Base-by-base conservation (phyloP, 2,888 invertebrate genomes). In the Agriotes lineatus region DNA sequence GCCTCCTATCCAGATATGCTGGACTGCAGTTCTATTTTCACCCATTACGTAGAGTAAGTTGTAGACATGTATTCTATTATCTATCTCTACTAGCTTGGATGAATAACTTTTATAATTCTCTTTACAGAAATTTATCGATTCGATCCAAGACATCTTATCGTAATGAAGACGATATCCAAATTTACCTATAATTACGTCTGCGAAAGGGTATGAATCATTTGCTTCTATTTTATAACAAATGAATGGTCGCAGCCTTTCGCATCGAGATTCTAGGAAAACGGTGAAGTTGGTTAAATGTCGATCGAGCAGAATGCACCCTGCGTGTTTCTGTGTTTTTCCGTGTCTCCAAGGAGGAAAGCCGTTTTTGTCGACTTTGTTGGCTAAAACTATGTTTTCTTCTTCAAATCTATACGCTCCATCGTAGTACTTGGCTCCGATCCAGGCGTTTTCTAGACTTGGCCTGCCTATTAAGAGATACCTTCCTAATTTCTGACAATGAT, bases 241-340 rank as follows among this genome's bases (percentile, higher is more conserved):
- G 35, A 87, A 88, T 67, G 86, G 85, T 81, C 87, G 85, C 67
- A 83, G 85, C 56, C 87, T 78, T 45, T 87, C 86, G 64, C 87
- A 88, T 0, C 85, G 75, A 0, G 85, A 84, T 71, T 87, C 87
- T 45, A 87, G 73, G 69, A 88, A 88, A 0, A 85, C 83, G 0
- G 87, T 85, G 0, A 82, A 73, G 7, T 84, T 82, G 0, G 83
- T 78, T 0, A 82, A 80, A 70, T 87, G 87, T 0, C 87, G 78
- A 70, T 87, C 88, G 3, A 88, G 72, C 44, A 87, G 84, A 0
- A 88, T 79, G 50, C 87, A 88, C 0, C 87, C 87, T 52, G 81
- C 85, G 64, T 85, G 84, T 69, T 68, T 65, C 12, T 12, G n/a
- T 18, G 39, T 30, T 18, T 19, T 50, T 1, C 30, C 14, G 78